Base-by-base conservation (phyloP, 2,888 invertebrate species). In the Macaria notata region DNA sequence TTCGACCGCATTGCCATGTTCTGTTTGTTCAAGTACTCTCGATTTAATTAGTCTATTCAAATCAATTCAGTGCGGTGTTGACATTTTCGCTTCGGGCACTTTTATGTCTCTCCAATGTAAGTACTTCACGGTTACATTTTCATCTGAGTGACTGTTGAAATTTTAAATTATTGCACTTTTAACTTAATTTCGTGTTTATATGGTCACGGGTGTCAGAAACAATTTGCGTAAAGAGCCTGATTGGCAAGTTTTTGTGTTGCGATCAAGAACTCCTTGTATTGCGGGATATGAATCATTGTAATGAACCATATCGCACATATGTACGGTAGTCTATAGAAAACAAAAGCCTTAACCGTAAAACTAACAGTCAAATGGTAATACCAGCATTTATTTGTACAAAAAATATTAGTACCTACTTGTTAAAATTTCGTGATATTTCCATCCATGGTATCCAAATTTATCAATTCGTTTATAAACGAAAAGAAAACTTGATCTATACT, bases 21-120 rank as follows among this genome's bases (percentile, higher is more conserved):
- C 62, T 65, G 61, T 63, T 65, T 53, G 64, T 61, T 70, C 51
- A 67, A 79, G 76, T 66, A 67, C 66, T 69, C 66, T 76, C 64
- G 52, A 73, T 62, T 72, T 78, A 79, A 80, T 79, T 75, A 75
- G 71, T 68, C 62, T 58, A 65, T 66, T 65, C 59, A 67, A 65
- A 63, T 63, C 50, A 61, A 51, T 57, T 61, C 46, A 49, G 48
- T 48, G 6, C 38, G 58, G 7, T 65, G 59, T 67, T 58, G 63
- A 64, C 64, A 61, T 63, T 64, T 54, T 64, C 54, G 61, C 64
- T 65, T 56, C 61, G 67, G 62, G 69, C 64, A 66, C 64, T 65
- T 69, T 64, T 57, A 54, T 67, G 56, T 47, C 50, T 39, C 54
- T 19, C 19, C 19, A 19, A 19, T 19, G 72, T 41, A 51, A 79